A percentile compares a stretch with the other conserved stretches of the same genome.
Evolutionary conservation across 2,797 vertebrate species (phyloP).

Genomic region (Pteronotus mesoamericanus): DNA sequence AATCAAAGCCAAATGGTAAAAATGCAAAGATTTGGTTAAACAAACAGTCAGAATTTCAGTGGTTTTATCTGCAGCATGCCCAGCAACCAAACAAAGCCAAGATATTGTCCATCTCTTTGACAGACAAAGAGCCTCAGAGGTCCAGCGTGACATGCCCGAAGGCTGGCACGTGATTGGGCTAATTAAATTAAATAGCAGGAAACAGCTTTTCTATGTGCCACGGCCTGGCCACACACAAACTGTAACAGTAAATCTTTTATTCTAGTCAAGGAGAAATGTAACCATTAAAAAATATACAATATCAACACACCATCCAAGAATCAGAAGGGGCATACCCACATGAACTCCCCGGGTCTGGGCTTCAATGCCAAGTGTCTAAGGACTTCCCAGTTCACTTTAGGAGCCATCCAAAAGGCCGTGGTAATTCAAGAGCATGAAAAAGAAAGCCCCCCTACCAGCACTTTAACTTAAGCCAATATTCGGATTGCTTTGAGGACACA

Average conservation of each 20-base stretch:
- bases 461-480: conserved; percentile 34
- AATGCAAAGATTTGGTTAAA: conserved; percentile 83
- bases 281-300: conserved; percentile 76
- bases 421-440: conserved; percentile 25
- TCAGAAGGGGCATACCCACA: conserved; percentile 51
- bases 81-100: conserved; percentile 85
- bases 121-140: conserved; percentile 87
- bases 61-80: conserved; percentile 82
- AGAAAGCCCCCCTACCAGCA: background rate
- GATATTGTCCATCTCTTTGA: conserved; percentile 88
- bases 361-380: conserved; percentile 49
- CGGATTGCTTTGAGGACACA: background rate
- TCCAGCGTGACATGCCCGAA: conserved; percentile 85
- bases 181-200: conserved; percentile 92
- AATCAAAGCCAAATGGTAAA: conserved; percentile 85
- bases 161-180: conserved; percentile 87
- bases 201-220: conserved; percentile 89
- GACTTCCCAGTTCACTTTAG: conserved; percentile 62
- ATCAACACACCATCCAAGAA: conserved; percentile 56
- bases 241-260: conserved; percentile 89
- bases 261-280: conserved; percentile 77
- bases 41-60: conserved; percentile 82
- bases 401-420: background rate
- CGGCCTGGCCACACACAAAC: conserved; percentile 88
- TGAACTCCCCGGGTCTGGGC: conserved; percentile 33